Base-by-base conservation (phyloP, 2,797 vertebrate genomes). In the Parauchenoglanis punctatus region DNA sequence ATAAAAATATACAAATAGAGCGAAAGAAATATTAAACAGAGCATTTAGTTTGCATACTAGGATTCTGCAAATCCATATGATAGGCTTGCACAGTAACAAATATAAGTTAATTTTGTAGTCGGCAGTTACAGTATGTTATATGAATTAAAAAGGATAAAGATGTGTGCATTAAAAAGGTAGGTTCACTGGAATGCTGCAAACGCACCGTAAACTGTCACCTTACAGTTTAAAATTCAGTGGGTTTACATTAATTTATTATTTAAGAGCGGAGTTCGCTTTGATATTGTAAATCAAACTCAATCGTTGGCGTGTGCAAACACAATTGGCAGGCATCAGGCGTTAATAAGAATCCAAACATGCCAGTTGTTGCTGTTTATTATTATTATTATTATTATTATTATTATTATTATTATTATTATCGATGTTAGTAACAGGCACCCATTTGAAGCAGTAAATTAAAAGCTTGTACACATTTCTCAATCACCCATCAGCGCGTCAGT, bases 401-500 rank as follows among this genome's bases (percentile, higher is more conserved):
- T 75, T 85, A 67, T 81, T 40, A 84, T 52, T 70, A 46, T 46
- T 58, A 68, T 58, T 12, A 56, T 84, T 86, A 46, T 68, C 67
- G 23, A 28, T 85, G 18, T 83, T 87, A 58, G 20, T 88, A 77
- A 40, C 65, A 89, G 35, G 58, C 35, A 82, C 28, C 31, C 49
- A 65, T 61, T 61, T 73, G 13, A 89, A 58, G 56, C n/a, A 56
- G 23, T 25, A 80, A 88, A 87, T 85, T 12, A 87, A 88, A 72
- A 63, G 35, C 40, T 49, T 40, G 54, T 31, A 84, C 82, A 44
- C 68, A 85, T 86, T 87, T 89, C 78, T 87, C 49, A 83, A 44
- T 75, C 63, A 72, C 46, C 63, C 80, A 72, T 77, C 86, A 54
- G 70, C 49, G 35, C 61, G 58, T 77, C 56, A 67, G 68, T 72